Conservation (phyloP, 1,140 invertebrate species). For the Platyscapa corneri region DNA sequence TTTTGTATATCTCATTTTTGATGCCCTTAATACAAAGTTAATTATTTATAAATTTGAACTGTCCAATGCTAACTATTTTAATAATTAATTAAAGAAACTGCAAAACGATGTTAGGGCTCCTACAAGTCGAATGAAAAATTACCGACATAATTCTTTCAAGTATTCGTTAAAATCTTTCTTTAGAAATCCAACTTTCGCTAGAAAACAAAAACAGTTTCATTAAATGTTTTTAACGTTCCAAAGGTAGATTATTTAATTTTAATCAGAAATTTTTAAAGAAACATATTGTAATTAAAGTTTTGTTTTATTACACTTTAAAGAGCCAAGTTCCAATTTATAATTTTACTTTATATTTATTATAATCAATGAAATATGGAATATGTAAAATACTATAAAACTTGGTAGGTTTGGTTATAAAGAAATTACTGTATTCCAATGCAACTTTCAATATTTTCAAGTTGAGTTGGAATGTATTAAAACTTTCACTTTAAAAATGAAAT, state of each 20-base stretch:
- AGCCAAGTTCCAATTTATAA: too few species aligned
- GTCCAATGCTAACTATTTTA: neutral
- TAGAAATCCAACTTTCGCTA: neutral
- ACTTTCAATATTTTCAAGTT: neutral
- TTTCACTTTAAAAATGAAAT: neutral
- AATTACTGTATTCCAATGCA: too few species aligned
- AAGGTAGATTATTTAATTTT: neutral
- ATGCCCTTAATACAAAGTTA: neutral
- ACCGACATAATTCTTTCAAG: neutral
- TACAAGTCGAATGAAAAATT: conserved; percentile 6
- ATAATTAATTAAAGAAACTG: neutral
- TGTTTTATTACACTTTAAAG: too few species aligned
- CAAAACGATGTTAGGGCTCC: neutral
- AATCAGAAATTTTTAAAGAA: neutral
- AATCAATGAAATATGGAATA: neutral
- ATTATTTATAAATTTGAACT: neutral
- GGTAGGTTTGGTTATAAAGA: too few species aligned
- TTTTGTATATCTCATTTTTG: neutral
- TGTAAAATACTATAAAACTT: neutral
- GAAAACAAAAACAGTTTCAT: neutral
- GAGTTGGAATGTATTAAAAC: neutral
- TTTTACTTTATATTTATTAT: neutral
- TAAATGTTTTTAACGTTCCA: neutral
- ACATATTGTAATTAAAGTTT: neutral
- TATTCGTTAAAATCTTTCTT: neutral